Conservation (phyloP, 2,113 vertebrate genomes). For the Romanogobio albipinnatus region DNA sequence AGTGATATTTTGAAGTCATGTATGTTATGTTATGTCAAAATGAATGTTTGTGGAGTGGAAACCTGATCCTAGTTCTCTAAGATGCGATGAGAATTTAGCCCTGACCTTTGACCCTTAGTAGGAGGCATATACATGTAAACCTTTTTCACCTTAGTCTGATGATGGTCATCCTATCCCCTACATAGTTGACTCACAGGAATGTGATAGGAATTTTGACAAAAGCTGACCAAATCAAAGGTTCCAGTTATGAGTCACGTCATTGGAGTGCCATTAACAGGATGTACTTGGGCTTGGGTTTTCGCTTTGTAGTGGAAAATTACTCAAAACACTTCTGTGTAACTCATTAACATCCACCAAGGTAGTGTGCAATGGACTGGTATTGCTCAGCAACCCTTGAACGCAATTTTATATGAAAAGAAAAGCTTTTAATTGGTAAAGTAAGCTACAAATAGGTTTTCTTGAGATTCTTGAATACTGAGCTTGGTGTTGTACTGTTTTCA, state of each 20-base stretch:
- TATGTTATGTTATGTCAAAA: neutral
- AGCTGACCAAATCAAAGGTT: conserved; percentile 1
- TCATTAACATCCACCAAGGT: conserved; percentile 13
- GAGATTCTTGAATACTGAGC: neutral
- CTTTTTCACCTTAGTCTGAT: conserved; percentile 3
- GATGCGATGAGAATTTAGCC: conserved; percentile 1
- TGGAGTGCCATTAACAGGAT: neutral
- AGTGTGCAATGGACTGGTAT: conserved; percentile 19
- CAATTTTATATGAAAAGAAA: neutral
- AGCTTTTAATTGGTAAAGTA: neutral
- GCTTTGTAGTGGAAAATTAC: conserved; percentile 32
- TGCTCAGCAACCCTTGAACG: neutral
- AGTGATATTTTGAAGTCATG: neutral
- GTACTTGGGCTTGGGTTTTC: neutral
- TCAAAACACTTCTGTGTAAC: neutral
- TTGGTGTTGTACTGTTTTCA: neutral
- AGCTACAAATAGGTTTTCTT: neutral
- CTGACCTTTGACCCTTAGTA: conserved; percentile 2
- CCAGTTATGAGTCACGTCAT: neutral
- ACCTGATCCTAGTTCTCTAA: neutral
- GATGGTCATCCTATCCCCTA: neutral
- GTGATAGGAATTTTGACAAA: neutral
- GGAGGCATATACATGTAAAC: conserved; percentile 5
- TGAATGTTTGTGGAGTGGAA: neutral
- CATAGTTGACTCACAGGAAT: conserved; percentile 4